Conservation (phyloP, 2,113 vertebrate genomes). For the Macroglossus sobrinus region DNA sequence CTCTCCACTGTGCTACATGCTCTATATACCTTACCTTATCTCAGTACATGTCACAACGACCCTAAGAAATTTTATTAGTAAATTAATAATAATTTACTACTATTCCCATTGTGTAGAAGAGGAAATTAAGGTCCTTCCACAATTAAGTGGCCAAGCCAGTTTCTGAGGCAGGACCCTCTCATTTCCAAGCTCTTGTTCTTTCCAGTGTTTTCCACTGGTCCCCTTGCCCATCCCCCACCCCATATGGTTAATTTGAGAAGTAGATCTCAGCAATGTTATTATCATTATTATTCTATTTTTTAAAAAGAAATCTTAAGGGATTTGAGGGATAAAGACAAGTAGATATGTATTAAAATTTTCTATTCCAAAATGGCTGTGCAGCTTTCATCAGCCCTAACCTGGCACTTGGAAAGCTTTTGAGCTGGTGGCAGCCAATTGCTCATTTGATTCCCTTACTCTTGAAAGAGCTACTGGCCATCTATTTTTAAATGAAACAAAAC, state of each 20-base stretch:
- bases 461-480: constrained; percentile 35
- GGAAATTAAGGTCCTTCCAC: neutral
- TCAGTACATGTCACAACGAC: neutral
- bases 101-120: neutral
- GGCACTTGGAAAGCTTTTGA: neutral
- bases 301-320: neutral
- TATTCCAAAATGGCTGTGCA: neutral
- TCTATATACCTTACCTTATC: neutral
- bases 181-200: neutral
- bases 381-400: neutral
- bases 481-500: constrained; percentile 70
- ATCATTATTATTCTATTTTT: neutral
- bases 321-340: neutral
- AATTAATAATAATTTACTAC: too few relatives aligned
- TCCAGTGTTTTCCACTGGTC: too few relatives aligned
- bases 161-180: neutral
- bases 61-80: neutral
- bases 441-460: constrained; percentile 35
- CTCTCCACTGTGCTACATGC: neutral
- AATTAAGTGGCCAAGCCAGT: neutral
- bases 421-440: neutral
- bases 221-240: fast-evolving
- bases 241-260: neutral
- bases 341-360: neutral
- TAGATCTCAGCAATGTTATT: neutral